Conservation (phyloP, 2,113 vertebrate species). For the Phylloscopus trochiloides region DNA sequence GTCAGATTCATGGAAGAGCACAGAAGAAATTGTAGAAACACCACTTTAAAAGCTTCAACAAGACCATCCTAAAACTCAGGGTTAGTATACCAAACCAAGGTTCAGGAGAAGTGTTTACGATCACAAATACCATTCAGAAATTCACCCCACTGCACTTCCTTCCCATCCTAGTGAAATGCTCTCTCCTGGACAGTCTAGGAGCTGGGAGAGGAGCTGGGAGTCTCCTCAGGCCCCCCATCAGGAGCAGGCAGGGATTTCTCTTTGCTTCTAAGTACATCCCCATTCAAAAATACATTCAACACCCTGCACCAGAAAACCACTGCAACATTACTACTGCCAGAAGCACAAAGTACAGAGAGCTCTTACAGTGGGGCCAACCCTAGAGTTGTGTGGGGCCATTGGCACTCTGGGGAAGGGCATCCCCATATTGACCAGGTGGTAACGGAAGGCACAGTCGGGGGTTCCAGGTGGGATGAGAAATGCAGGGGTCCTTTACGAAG, state of each 20-base stretch:
- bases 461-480: not conserved
- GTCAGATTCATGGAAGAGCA: not conserved
- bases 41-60: not conserved
- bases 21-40: not conserved
- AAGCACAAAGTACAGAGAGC: not conserved
- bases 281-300: not conserved
- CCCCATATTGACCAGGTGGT: accelerated
- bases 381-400: accelerated
- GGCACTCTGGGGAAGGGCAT: not conserved
- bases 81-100: not conserved
- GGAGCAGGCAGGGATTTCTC: not conserved
- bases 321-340: not conserved
- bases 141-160: not conserved
- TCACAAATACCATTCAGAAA: not conserved
- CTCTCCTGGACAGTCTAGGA: not conserved
- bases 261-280: not conserved
- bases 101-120: not conserved
- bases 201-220: not conserved
- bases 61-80: not conserved
- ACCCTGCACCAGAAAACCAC: not conserved
- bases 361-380: not conserved
- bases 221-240: not conserved
- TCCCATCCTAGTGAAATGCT: not conserved
- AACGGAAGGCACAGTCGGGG: accelerated
- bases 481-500: accelerated